Percentiles rank a stretch among this genome's conserved stretches.
These are phyloP conservation scores for Andrena fulva DNA, from an alignment of 2,888 invertebrate species.

Conservation along the genomic window DNA sequence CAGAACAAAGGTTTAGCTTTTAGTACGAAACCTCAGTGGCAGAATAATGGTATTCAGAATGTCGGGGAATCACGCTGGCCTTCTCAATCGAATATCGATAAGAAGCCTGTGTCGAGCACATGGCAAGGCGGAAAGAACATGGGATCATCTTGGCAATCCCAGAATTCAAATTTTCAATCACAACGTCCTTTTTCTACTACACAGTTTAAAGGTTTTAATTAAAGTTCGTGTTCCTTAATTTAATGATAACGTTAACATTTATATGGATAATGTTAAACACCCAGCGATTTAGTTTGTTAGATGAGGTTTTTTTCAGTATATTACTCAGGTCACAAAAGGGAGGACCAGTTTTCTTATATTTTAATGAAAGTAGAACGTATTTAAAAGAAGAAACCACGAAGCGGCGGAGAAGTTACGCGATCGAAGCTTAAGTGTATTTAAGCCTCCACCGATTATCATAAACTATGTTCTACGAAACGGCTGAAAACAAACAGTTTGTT, in stretches of 20 bases:
- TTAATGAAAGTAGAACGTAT: not conserved
- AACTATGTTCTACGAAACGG: conserved; percentile 4
- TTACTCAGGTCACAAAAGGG: conserved; percentile 16
- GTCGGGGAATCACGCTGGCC: conserved; percentile 67
- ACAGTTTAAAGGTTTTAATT: conserved; percentile 74
- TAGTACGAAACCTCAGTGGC: conserved; percentile 53
- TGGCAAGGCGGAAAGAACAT: conserved; percentile 71
- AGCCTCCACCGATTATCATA: not conserved
- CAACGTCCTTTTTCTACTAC: conserved; percentile 65
- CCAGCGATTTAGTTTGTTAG: conserved; percentile 19
- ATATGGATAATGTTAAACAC: not conserved
- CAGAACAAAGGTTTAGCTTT: conserved; percentile 62
- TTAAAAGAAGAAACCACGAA: not conserved
- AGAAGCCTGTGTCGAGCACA: conserved; percentile 55
- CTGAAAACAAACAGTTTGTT: not conserved
- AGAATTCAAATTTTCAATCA: conserved; percentile 65
- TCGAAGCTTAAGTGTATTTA: conserved; percentile 6
- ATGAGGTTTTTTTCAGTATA: not conserved
- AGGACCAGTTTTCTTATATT: not conserved
- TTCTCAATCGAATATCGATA: conserved; percentile 41
- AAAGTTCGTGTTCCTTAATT: conserved; percentile 36
- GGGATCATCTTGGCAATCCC: conserved; percentile 68
- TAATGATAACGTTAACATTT: conserved; percentile 20
- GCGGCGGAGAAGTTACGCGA: not conserved
- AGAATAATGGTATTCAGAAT: conserved; percentile 57